Evolutionary conservation across 2,888 invertebrate genomes (phyloP), one percentile per base, ranked within the genome.

Genomic region (Aspidiotus rigidus): DNA sequence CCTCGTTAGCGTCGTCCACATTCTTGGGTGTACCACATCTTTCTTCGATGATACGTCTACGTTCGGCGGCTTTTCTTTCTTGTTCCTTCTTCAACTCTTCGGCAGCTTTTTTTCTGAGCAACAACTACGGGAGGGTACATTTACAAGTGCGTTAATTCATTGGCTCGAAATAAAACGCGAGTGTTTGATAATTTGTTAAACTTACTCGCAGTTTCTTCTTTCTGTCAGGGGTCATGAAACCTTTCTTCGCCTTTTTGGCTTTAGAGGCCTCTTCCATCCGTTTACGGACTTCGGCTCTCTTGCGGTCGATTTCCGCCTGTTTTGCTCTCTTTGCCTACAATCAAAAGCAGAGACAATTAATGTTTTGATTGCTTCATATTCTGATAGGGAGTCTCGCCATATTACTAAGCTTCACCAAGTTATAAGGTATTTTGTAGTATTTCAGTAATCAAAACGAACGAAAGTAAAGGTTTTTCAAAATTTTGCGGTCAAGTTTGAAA

Each of bases 161-260:
- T 49, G 10, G 49, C 49, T 2, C 6, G 49, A 6, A 49, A 49
- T 49, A 13, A 7, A 15, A 3, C 1, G 15, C 3, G 15, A n/a
- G 53, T 49, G 49, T 3, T 13, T 13, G 11, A 49, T 49, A 49
- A 49, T 28, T 28, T 5, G 49, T 6, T 1, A 28, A 62, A 84
- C 89, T 84, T 79, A 96, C 96, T 87, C 97, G 90, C 79, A 98
- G 93, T 82, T 97, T 96, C 92, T 97, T 98, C 91, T 98, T 98
- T 83, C 98, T 94, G 83, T 98, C 97, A 73, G 97, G 96, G 78
- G 98, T 96, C 93, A 96, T 96, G 88, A 98, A 97, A 86, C 98
- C 98, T 84, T 97, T 98, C 90, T 98, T 98, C 80, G 93, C 94
- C 84, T 95, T 96, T 84, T 97, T 97, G 80, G 93, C 93, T 80